Evolutionary conservation across 1,140 invertebrate species (phyloP).

Genomic region (Drosophila suzukii): DNA sequence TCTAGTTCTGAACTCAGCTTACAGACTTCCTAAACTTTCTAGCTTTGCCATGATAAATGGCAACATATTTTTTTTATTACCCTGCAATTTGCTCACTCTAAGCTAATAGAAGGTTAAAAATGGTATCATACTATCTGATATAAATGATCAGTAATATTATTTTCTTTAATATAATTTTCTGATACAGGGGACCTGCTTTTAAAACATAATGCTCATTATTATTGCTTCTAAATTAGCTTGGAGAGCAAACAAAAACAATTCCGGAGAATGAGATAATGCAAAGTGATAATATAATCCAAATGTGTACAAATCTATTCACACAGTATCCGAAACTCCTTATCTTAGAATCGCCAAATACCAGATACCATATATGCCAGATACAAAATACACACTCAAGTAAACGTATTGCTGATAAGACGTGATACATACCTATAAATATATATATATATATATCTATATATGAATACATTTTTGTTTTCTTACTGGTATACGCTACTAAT

Average conservation of each 20-base stretch:
- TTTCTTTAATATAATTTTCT: not conserved
- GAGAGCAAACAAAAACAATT: conserved; percentile 7
- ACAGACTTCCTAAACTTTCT: conserved; percentile 23
- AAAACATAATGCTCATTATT: no score
- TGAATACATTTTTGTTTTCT: conserved; percentile 62
- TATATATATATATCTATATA: conserved; percentile 64
- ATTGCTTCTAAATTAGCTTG: conserved; percentile 10
- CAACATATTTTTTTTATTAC: not conserved
- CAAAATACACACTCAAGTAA: conserved; percentile 53
- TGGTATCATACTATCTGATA: no score
- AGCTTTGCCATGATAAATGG: not conserved
- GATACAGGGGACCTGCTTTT: no score
- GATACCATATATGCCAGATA: conserved; percentile 46
- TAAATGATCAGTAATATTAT: not conserved
- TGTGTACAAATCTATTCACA: conserved; percentile 43
- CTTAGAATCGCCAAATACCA: conserved; percentile 40
- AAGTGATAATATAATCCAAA: not conserved
- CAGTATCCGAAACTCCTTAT: conserved; percentile 33
- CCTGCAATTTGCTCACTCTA: not conserved
- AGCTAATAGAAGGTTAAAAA: not conserved
- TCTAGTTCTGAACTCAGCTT: conserved; percentile 15
- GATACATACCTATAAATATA: conserved; percentile 55
- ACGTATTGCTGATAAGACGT: conserved; percentile 61
- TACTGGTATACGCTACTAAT: conserved; percentile 75
- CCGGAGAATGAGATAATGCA: conserved; percentile 19